Evolutionary conservation across 1,140 invertebrate species (phyloP).

Genomic region (Philaenus spumarius): DNA sequence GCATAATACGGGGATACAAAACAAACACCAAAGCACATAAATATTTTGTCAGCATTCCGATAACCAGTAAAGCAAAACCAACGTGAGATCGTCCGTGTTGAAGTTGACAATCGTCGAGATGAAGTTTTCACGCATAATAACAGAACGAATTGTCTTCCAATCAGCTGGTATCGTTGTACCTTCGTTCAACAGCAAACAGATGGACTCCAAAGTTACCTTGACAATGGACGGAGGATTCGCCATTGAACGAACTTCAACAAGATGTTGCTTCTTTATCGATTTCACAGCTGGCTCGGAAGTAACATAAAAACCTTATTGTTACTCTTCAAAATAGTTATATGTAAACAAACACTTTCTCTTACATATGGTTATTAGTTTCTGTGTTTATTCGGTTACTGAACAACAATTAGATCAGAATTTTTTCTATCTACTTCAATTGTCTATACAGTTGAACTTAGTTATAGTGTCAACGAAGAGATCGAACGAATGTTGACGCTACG

Average conservation of each 20-base stretch:
- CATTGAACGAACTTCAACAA: slow-evolving; percentile 97
- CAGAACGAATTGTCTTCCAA: slow-evolving; percentile 96
- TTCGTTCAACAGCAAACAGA: slow-evolving; percentile 96
- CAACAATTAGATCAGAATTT: too few relatives aligned
- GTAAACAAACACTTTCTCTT: too few relatives aligned
- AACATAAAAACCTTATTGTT: background rate
- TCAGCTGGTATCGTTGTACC: slow-evolving; percentile 69
- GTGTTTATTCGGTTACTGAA: too few relatives aligned
- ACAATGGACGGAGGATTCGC: slow-evolving; percentile 95
- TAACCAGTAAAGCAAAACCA: slow-evolving; percentile 48
- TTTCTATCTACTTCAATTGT: too few relatives aligned
- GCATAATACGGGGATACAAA: too few relatives aligned
- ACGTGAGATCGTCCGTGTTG: slow-evolving; percentile 95
- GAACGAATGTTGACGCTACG: too few relatives aligned
- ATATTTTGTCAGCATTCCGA: too few relatives aligned
- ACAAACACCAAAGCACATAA: too few relatives aligned
- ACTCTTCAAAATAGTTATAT: too few relatives aligned
- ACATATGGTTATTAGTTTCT: too few relatives aligned
- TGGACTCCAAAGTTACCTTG: slow-evolving; percentile 97
- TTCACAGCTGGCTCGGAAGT: slow-evolving; percentile 78
- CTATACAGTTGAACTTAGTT: too few relatives aligned
- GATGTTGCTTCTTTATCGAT: slow-evolving; percentile 98
- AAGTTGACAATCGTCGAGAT: slow-evolving; percentile 99
- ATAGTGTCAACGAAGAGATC: too few relatives aligned
- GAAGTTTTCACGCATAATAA: slow-evolving; percentile 99